Conservation (phyloP, 2,113 vertebrate species). For the Opisthocomus hoazin region DNA sequence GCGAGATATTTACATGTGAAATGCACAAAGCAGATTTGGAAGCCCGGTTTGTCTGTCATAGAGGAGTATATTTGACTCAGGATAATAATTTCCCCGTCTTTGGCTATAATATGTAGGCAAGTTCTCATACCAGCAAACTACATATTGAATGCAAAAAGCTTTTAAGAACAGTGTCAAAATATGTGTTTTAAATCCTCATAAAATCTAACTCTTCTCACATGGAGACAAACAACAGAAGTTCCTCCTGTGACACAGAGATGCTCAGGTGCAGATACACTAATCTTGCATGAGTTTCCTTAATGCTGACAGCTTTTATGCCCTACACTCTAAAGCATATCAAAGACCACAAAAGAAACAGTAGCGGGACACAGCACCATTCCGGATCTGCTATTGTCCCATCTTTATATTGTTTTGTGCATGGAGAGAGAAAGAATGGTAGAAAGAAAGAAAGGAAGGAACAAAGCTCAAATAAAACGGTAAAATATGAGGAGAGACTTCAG, state of each 20-base stretch:
- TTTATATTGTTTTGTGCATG: background rate
- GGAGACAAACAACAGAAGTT: background rate
- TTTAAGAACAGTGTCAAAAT: background rate
- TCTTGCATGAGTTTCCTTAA: background rate
- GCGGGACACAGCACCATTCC: background rate
- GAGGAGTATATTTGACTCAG: background rate
- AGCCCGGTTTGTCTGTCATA: background rate
- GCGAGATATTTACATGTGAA: background rate
- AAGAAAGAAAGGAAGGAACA: background rate
- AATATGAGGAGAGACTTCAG: conserved; percentile 10
- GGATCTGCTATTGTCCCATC: background rate
- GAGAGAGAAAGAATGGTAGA: background rate
- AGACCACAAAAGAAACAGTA: background rate
- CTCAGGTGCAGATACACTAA: background rate
- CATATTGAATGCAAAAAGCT: background rate
- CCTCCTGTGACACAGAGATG: background rate
- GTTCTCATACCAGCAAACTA: background rate
- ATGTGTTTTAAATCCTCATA: background rate
- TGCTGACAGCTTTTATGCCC: background rate
- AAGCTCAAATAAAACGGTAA: background rate
- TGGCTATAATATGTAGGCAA: background rate
- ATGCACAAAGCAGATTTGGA: background rate
- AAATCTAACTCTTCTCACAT: background rate
- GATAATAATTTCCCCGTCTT: background rate
- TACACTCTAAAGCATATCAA: background rate